A percentile compares a stretch with the other conserved stretches of the same genome.
Conservation (phyloP, 2,888 invertebrate species). For the Rotaria magnacalcarata region DNA sequence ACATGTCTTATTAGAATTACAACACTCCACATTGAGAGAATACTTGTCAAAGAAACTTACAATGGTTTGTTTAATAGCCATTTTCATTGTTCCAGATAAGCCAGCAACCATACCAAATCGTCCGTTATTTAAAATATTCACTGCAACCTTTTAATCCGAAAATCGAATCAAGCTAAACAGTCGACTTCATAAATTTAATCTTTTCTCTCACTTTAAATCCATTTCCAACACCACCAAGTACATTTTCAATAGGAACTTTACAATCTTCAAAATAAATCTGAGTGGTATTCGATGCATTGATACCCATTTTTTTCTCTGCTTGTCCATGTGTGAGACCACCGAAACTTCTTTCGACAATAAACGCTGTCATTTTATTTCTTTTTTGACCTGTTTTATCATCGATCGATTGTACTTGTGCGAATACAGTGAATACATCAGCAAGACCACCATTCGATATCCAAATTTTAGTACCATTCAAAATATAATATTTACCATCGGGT, state of each 20-base stretch:
- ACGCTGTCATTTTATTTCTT: conserved; percentile 78
- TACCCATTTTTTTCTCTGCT: conserved; percentile 98
- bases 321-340: conserved; percentile 83
- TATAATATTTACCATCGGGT: conserved; percentile 79
- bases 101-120: conserved; percentile 95
- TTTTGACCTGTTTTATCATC: conserved; percentile 54
- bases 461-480: conserved; percentile 92
- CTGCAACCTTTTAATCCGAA: conserved; percentile 66
- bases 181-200: no score
- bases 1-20: no score
- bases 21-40: no score
- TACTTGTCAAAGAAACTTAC: not conserved
- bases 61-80: conserved; percentile 76
- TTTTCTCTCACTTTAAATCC: conserved; percentile 47
- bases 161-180: not conserved
- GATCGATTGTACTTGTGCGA: conserved; percentile 66
- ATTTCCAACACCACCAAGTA: conserved; percentile 67
- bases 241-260: conserved; percentile 81
- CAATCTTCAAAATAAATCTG: conserved; percentile 87
- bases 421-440: conserved; percentile 93
- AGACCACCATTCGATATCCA: conserved; percentile 95
- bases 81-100: conserved; percentile 82
- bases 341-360: conserved; percentile 87
- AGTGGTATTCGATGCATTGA: conserved; percentile 87
- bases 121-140: conserved; percentile 96